Evolutionary conservation across 2,113 vertebrate genomes (phyloP).

Genomic region (Callospermophilus lateralis): DNA sequence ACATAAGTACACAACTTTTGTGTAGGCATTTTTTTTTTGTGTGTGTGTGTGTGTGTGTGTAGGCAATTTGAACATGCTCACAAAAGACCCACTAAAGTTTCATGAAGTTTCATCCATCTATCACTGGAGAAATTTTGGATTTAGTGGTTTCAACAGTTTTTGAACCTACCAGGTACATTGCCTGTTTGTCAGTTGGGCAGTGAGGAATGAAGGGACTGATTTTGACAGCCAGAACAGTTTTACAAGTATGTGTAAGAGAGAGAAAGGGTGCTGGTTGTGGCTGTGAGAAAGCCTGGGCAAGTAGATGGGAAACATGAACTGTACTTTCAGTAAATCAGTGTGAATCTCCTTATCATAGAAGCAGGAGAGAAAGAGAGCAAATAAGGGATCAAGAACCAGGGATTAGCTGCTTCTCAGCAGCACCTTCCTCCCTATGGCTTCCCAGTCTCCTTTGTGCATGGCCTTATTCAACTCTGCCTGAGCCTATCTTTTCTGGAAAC

Average conservation of each 20-base stretch:
- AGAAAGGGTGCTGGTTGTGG: not conserved
- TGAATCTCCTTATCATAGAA: not conserved
- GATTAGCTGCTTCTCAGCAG: not conserved
- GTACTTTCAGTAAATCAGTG: not conserved
- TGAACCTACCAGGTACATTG: not conserved
- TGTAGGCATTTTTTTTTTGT: not conserved
- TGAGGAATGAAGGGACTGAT: not conserved
- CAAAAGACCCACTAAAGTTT: not conserved
- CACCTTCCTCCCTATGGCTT: fast-evolving
- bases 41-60: no score
- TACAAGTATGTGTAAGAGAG: not conserved
- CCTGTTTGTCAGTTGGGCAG: not conserved
- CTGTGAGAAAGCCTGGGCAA: not conserved
- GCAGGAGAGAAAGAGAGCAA: not conserved
- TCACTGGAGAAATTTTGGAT: not conserved
- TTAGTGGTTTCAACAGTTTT: not conserved
- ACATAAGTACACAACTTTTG: not conserved
- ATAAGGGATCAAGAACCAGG: not conserved
- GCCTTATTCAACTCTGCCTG: fast-evolving
- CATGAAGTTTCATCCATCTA: not conserved
- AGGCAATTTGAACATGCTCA: not conserved
- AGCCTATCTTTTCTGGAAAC: not conserved
- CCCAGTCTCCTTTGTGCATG: not conserved
- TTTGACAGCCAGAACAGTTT: not conserved
- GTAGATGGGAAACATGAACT: fast-evolving